phyloP scores from a whole-genome alignment of 2,113 vertebrate genomes.

The Oncorhynchus gorbuscha region DNA sequence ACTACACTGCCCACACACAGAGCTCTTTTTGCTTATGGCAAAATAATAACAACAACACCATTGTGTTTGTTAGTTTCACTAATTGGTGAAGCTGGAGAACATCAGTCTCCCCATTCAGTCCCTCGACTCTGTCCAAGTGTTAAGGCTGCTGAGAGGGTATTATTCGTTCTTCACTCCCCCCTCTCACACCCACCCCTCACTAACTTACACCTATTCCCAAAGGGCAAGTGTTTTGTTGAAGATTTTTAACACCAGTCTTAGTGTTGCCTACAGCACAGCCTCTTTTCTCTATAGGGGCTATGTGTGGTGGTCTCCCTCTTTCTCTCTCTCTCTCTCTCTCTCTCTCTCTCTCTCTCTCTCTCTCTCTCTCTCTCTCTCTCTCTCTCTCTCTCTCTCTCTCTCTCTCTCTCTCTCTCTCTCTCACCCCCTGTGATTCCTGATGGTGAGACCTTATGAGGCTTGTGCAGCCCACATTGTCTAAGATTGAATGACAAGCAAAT shows the following conservation, averaged over 20 bases:
- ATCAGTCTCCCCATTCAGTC: slow-evolving; percentile 92
- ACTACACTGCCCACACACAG: slow-evolving; percentile 99
- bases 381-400: background rate
- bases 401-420: background rate
- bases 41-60: slow-evolving; percentile 99
- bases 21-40: slow-evolving; percentile 98
- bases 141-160: slow-evolving; percentile 94
- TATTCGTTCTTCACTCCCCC: slow-evolving; percentile 73
- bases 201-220: slow-evolving; percentile 82
- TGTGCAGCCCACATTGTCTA: slow-evolving; percentile 72
- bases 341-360: background rate
- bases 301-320: background rate
- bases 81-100: slow-evolving; percentile 99
- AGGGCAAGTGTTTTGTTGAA: slow-evolving; percentile 89
- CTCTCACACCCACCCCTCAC: slow-evolving; percentile 40
- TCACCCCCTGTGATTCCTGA: background rate
- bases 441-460: slow-evolving; percentile 18
- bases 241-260: slow-evolving; percentile 75
- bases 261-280: slow-evolving; percentile 44
- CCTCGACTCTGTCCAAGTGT: slow-evolving; percentile 90
- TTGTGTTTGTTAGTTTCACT: slow-evolving; percentile 99
- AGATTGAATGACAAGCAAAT: slow-evolving; percentile 82
- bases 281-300: slow-evolving; percentile 23
- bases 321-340: background rate
- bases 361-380: background rate